Evolutionary conservation across 1,140 invertebrate genomes (phyloP).

Genomic region (Drosophila elegans): DNA sequence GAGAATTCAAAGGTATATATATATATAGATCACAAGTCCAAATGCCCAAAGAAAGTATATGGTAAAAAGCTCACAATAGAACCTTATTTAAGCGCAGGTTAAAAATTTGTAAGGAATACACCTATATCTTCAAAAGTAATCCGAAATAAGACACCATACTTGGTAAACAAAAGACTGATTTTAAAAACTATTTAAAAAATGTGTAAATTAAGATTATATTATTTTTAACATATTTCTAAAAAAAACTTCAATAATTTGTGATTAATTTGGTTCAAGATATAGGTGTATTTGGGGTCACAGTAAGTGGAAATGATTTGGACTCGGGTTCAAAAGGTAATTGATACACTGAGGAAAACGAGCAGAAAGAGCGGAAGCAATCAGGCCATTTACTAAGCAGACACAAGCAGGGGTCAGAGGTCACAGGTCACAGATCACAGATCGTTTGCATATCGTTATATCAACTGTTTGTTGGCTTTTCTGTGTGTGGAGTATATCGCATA

Average conservation of each 20-base stretch:
- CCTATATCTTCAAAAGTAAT: neutral
- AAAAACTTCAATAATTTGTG: too few species aligned
- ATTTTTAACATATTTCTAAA: too few species aligned
- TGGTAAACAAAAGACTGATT: too few species aligned
- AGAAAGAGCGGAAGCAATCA: conserved; percentile 6
- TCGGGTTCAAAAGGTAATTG: neutral
- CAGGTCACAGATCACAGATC: conserved; percentile 9
- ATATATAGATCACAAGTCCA: neutral
- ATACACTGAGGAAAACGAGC: conserved; percentile 4
- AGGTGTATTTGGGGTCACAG: neutral
- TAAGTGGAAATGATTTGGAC: neutral
- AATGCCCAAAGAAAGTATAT: neutral
- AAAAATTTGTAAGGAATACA: too few species aligned
- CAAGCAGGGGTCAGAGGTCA: conserved; percentile 15
- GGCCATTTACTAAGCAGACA: conserved; percentile 34
- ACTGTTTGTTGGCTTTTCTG: conserved; percentile 15
- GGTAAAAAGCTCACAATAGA: neutral
- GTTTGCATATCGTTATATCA: conserved; percentile 11
- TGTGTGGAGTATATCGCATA: conserved; percentile 15
- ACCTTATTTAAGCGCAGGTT: neutral
- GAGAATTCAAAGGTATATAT: too few species aligned
- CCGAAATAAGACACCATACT: too few species aligned
- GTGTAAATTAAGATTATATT: too few species aligned
- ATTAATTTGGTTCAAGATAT: neutral
- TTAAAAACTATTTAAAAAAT: too few species aligned